Percentiles rank a stretch among this genome's conserved stretches.
phyloP scores from a whole-genome alignment of 37 sponge, comb jelly and placozoan species.

The Amphimedon queenslandica region DNA sequence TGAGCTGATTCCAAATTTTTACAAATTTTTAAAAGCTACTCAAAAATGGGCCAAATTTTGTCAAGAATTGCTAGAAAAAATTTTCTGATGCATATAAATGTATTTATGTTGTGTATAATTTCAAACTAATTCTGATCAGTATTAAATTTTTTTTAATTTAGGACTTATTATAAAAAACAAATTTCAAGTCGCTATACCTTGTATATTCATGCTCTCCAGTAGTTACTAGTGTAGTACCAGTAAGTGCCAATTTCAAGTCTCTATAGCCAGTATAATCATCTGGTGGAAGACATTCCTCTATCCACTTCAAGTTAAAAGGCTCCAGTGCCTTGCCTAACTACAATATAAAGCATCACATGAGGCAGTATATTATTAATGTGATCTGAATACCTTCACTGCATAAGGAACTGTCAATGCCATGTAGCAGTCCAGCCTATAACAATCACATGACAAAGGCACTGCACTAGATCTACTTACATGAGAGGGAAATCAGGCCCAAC shows the following conservation, averaged over 20 bases:
- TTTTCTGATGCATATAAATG: too few relatives aligned
- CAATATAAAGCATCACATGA: not conserved
- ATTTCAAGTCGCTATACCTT: too few relatives aligned
- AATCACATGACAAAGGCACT: not conserved
- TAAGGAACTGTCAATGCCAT: slow-evolving; percentile 80
- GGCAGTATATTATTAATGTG: not conserved
- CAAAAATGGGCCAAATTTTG: too few relatives aligned
- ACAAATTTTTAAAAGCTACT: too few relatives aligned
- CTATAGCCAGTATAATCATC: slow-evolving; percentile 77
- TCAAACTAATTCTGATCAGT: too few relatives aligned
- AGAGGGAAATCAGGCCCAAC: slow-evolving; percentile 86
- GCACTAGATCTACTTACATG: slow-evolving; percentile 49
- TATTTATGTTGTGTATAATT: too few relatives aligned
- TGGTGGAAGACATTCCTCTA: slow-evolving; percentile 79
- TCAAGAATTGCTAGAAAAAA: too few relatives aligned
- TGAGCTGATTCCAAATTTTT: too few relatives aligned
- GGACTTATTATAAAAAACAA: too few relatives aligned
- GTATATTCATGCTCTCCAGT: slow-evolving; percentile 92
- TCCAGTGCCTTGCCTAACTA: slow-evolving; percentile 62
- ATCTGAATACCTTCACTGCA: slow-evolving; percentile 51
- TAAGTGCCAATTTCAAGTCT: slow-evolving; percentile 44
- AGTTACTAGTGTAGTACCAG: slow-evolving; percentile 54
- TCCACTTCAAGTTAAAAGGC: slow-evolving; percentile 73
- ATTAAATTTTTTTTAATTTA: too few relatives aligned
- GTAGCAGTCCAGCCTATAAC: slow-evolving; percentile 83